These are phyloP conservation scores for Myiothlypis chrysogaster DNA, from an alignment of 2,797 vertebrate species.

Conservation along the genomic window DNA sequence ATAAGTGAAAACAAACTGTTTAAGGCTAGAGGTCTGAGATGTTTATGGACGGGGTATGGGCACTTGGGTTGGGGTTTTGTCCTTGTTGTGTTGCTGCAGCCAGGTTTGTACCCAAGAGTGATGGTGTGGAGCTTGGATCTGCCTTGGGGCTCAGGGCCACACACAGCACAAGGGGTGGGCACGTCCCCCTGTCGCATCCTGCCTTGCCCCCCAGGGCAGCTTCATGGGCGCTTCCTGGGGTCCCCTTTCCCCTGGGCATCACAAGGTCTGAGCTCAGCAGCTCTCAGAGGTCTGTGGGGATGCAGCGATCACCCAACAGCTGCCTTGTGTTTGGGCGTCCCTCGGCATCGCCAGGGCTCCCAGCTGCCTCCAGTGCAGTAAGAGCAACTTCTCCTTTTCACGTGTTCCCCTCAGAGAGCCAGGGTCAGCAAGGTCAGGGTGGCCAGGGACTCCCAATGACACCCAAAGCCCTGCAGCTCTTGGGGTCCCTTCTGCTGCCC, in stretches of 20 bases:
- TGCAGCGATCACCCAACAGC: background rate
- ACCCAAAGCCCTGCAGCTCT: background rate
- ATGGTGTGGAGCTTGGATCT: background rate
- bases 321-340: background rate
- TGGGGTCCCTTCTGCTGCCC: background rate
- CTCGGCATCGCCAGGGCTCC: fast-evolving
- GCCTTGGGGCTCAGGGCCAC: fast-evolving
- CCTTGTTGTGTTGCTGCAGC: background rate
- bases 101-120: fast-evolving
- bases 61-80: background rate
- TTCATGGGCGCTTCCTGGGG: fast-evolving
- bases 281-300: background rate
- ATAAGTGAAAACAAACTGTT: conserved; percentile 67
- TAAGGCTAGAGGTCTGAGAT: conserved; percentile 40
- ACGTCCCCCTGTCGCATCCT: fast-evolving
- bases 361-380: background rate
- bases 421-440: fast-evolving
- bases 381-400: background rate
- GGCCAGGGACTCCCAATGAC: fast-evolving
- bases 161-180: fast-evolving
- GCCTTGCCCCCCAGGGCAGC: background rate
- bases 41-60: background rate
- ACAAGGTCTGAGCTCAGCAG: background rate
- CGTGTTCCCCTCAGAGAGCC: fast-evolving
- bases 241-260: background rate